A percentile compares a stretch with the other conserved stretches of the same genome.
These are phyloP conservation scores for Champsocephalus esox DNA, from an alignment of 2,797 vertebrate species.

Conservation along the genomic window DNA sequence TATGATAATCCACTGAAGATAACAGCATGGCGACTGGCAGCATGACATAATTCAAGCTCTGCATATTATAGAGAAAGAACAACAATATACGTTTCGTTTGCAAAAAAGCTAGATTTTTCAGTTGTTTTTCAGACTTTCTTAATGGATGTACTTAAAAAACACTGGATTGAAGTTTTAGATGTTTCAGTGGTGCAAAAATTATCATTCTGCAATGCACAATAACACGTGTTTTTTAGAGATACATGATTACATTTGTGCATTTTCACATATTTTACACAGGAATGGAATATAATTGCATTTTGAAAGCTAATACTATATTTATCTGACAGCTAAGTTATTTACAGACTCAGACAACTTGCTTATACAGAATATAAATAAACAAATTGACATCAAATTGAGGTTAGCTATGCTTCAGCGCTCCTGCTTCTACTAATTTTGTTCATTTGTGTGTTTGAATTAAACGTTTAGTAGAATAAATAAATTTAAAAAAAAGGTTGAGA, in stretches of 20 bases:
- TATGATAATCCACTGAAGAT: not conserved
- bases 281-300: too few species aligned
- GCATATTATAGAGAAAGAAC: not conserved
- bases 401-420: too few species aligned
- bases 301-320: too few species aligned
- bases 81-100: not conserved
- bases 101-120: not conserved
- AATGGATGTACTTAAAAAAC: not conserved
- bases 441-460: too few species aligned
- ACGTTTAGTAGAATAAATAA: too few species aligned
- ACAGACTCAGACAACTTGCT: too few species aligned
- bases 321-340: too few species aligned
- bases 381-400: too few species aligned
- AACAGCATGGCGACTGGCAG: constrained; percentile 1
- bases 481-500: too few species aligned
- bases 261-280: not conserved
- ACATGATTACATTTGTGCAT: not conserved
- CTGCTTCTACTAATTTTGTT: too few species aligned
- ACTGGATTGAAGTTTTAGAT: not conserved
- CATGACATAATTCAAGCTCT: not conserved
- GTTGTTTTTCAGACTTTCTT: not conserved
- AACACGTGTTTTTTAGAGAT: not conserved
- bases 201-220: not conserved
- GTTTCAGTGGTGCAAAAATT: not conserved
- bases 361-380: too few species aligned